Evolutionary conservation across 2,113 vertebrate genomes (phyloP).

Genomic region (Monopterus albus): DNA sequence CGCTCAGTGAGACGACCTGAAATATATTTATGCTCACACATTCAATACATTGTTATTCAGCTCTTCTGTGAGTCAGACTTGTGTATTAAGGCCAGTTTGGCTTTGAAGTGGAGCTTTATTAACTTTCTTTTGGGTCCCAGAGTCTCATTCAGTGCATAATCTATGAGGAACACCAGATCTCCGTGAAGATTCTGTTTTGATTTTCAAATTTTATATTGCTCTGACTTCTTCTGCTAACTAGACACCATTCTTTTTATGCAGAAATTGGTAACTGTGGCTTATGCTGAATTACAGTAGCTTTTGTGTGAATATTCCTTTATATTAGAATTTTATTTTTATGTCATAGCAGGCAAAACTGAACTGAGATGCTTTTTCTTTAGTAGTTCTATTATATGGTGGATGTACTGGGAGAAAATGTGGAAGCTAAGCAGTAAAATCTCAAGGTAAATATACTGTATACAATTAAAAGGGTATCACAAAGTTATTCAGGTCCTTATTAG

Average conservation of each 20-base stretch:
- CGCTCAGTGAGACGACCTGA: background rate
- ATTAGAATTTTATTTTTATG: no score
- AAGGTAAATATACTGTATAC: no score
- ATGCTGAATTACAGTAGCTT: no score
- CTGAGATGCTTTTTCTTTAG: background rate
- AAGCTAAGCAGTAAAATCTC: no score
- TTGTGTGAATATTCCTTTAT: background rate
- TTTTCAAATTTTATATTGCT: background rate
- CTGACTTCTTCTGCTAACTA: background rate
- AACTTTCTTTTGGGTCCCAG: conserved; percentile 11
- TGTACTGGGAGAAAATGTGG: no score
- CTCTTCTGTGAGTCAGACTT: background rate
- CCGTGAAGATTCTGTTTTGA: background rate
- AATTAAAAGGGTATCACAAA: no score
- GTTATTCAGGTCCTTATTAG: no score
- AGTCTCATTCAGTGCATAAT: conserved; percentile 16
- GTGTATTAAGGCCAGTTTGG: background rate
- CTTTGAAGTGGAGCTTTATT: conserved; percentile 10
- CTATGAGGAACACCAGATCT: conserved; percentile 16
- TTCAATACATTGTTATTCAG: conserved; percentile 4
- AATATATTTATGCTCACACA: conserved; percentile 2
- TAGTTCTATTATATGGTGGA: background rate
- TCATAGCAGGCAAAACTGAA: no score
- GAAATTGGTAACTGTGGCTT: background rate
- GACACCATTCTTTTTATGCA: background rate